These are phyloP conservation scores for Drosophila auraria DNA, from an alignment of 1,140 invertebrate genomes.

Conservation along the genomic window DNA sequence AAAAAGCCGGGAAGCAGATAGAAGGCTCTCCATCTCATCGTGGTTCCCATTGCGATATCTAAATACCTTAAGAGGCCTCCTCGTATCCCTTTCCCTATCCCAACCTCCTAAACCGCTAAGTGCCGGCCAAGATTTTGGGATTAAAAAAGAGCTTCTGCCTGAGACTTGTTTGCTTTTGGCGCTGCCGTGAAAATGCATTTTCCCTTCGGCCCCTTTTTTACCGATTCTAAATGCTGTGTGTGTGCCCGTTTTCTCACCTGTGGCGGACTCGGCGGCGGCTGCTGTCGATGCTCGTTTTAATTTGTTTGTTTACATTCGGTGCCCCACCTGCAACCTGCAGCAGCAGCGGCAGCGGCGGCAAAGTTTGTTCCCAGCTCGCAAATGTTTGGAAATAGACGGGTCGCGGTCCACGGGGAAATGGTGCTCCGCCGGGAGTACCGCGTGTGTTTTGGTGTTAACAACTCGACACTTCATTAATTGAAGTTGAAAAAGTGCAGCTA, in stretches of 20 bases:
- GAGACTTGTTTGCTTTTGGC: constrained; percentile 62
- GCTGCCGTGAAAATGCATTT: constrained; percentile 68
- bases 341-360: constrained; percentile 22
- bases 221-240: constrained; percentile 13
- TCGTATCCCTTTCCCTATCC: not conserved
- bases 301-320: constrained; percentile 79
- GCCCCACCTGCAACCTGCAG: constrained; percentile 51
- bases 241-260: constrained; percentile 76
- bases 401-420: constrained; percentile 12
- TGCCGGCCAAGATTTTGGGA: constrained; percentile 53
- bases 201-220: constrained; percentile 8
- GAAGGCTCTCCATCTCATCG: constrained; percentile 5
- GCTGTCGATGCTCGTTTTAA: constrained; percentile 77
- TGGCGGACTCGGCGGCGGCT: constrained; percentile 27
- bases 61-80: constrained; percentile 42
- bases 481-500: constrained; percentile 80
- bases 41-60: constrained; percentile 36
- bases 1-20: not conserved
- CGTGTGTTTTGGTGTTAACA: constrained; percentile 79
- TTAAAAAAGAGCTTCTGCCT: constrained; percentile 72
- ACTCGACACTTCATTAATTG: constrained; percentile 83
- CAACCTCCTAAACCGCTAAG: constrained; percentile 58
- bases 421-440: constrained; percentile 27
- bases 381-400: constrained; percentile 75
- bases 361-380: constrained; percentile 68